Evolutionary conservation across 2,113 vertebrate species (phyloP), one percentile per base, ranked within the genome.

Genomic region (Neopipo cinnamomea): DNA sequence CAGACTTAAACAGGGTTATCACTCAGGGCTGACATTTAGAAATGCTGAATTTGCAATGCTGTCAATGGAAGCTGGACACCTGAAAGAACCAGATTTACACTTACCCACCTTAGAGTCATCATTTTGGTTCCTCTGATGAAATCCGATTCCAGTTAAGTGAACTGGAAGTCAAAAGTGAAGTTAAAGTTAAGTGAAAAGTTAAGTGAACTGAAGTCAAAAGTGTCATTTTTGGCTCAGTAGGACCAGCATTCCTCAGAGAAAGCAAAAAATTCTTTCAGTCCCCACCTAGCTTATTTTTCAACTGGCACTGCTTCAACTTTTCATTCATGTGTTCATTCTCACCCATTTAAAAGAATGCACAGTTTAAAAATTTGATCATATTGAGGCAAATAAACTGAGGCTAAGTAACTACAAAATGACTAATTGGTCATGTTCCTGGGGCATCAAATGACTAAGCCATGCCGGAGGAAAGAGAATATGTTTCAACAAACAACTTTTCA

Each of bases 201-300:
- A 89, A 85, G 39, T 28, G 21, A 81, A 41, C 7, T 44, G 50
- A 52, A 52, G 50, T 52, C 50, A 56, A 6, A 67, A 63, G 14
- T 2, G 1, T 12, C 0, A 0, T 24, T 91, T 84, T 81, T 74
- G 7, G 8, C 10, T 80, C n/a, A 75, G 19, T 33, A 16, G 9
- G 41, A 81, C 6, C 4, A 83, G 5, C 17, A 52, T 41, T 56
- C 35, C 62, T 77, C 41, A 61, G 58, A 75, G 23, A 71, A 3
- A 88, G 19, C n/a, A 81, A 52, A 71, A 70, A 68, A 9, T 30
- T n/a, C 22, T 25, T 63, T 75, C 18, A 6, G 20, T 63, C 9
- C 12, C 2, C 25, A 31, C 8, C 24, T 13, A 41, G 24, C 6
- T 73, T 47, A 31, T 72, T 75, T 61, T n/a, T 68, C 12, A 35